Base-by-base conservation (phyloP, 2,888 invertebrate genomes). In the Volucella inanis region DNA sequence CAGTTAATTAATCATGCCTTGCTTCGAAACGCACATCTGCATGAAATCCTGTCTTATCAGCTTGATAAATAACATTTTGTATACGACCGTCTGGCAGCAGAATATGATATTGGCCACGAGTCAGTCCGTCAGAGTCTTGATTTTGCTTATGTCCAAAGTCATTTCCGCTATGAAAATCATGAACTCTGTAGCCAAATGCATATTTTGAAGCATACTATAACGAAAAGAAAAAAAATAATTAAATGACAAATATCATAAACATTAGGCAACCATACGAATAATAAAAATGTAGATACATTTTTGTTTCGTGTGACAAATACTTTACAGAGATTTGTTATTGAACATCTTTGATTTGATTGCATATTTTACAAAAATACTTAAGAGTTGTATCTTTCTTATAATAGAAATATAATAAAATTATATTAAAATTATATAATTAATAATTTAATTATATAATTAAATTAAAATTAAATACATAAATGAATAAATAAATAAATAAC, bases 91-190 rank as follows among this genome's bases (percentile, higher is more conserved):
- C 96, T 1, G 97, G 97, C 52, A 97, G 92, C 10, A 95, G 92
- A 3, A 96, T 96, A 89, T 96, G 95, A 92, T 97, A 97, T 84
- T 94, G 94, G 12, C 97, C 96, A 88, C 94, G 94, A 57, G 93
- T 94, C 86, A 94, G 94, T 11, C 95, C 96, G 82, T 94, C 93
- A 87, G 94, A 94, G 88, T 94, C 93, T 87, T 94, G 93, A 54
- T 94, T 93, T 91, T 97, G 96, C 81, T 94, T 94, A 90, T 97
- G 96, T 9, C 96, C 96, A 90, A 95, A 97, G 90, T 96, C 95
- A 89, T 95, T 96, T 65, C 95, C 95, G 83, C 94, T 94, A 88
- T 95, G 93, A 81, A 93, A 93, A 91, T 97, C 96, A 72, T 94
- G 93, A 4, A 97, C 96, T 81, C 94, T 92, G 92, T 96, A 96